Evolutionary conservation across 1,140 invertebrate genomes (phyloP), one percentile per base, ranked within the genome.

Genomic region (Microplitis demolitor): DNA sequence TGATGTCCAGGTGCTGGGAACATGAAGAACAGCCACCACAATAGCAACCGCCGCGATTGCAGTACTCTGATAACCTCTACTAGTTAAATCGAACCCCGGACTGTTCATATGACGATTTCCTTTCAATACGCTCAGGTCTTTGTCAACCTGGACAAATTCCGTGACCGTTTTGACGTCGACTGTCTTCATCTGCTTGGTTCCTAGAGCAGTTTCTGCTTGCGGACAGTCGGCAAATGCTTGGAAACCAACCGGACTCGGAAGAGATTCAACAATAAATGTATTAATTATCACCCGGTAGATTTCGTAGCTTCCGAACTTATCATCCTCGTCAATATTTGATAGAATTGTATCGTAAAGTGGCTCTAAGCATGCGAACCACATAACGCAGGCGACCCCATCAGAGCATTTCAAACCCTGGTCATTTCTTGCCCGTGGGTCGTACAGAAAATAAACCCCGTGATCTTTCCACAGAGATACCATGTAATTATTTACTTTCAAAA

Each of bases 301-400:
- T 14, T 77, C 69, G 37, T 79, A 86, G 3, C 34, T 33, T 0
- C 75, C 74, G 66, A 80, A 80, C 67, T 79, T 83, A n/a, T 85
- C 84, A 2, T 64, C 58, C 4, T 78, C 75, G 31, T 80, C 79
- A 34, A 86, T 77, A 51, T 81, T 84, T 0, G 64, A 61, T 8
- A 74, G 74, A 11, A 86, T 69, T 0, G 78, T 50, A 31, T 83
- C 78, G 56, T 81, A 78, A 0, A 86, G 61, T 0, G 83, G 80
- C 35, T 83, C 74, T 4, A 83, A 63, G 34, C 84, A 85, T 4
- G 80, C 83, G 56, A 84, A 86, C 84, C 84, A 86, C 76, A 82
- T 80, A 2, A 79, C 66, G 71, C 83, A 85, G 4, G 82, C 78
- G 0, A 74, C 69, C 1, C 82, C 82, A 0, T 72, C 67, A 31